phyloP scores from a whole-genome alignment of 2,797 vertebrate genomes.

The Merluccius polli region DNA sequence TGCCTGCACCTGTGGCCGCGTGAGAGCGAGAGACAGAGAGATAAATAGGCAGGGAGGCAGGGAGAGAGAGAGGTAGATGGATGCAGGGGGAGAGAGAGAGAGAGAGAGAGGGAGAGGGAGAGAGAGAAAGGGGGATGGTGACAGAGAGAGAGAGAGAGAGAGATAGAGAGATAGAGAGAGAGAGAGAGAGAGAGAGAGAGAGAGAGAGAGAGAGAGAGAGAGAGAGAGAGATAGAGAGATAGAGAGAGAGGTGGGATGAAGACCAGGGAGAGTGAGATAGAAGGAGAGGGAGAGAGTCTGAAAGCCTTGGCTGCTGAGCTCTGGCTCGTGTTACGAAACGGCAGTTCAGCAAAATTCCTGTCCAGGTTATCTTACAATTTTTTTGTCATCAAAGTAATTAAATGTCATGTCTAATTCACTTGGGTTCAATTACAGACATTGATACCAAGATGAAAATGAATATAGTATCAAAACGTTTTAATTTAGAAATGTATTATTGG shows the following conservation, averaged over 20 bases:
- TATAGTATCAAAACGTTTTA: too few relatives aligned
- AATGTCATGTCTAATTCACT: background rate
- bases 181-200: too few relatives aligned
- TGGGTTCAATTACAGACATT: background rate
- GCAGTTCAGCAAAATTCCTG: background rate
- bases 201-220: too few relatives aligned
- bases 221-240: too few relatives aligned
- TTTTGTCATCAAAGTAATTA: background rate
- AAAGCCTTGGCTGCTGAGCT: background rate
- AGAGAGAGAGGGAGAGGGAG: background rate
- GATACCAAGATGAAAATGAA: background rate
- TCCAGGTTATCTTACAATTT: background rate
- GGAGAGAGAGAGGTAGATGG: background rate
- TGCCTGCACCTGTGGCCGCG: constrained; percentile 66
- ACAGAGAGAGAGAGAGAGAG: background rate
- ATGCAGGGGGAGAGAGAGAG: background rate
- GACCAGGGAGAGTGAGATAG: background rate
- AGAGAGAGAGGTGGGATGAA: too few relatives aligned
- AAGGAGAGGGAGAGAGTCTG: background rate
- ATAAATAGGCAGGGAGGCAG: background rate
- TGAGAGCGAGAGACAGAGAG: background rate
- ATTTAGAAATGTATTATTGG: too few relatives aligned
- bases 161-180: too few relatives aligned
- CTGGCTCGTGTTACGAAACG: background rate
- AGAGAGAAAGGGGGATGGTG: background rate